Percentiles rank a stretch among this genome's conserved stretches.
Conservation (phyloP, 2,113 vertebrate genomes). For the Scortum barcoo region DNA sequence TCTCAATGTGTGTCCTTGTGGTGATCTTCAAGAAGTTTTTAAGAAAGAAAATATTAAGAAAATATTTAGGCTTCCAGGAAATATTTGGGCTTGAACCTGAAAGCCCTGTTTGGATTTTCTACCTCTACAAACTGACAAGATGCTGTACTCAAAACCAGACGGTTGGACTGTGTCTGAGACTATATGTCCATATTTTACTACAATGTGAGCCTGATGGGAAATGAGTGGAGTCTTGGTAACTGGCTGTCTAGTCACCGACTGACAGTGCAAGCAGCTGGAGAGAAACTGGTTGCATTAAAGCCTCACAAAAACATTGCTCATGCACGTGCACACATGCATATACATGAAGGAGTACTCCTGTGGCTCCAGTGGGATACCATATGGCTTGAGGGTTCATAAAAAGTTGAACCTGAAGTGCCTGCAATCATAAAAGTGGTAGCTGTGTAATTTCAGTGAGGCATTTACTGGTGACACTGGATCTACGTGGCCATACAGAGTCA, state of each 20-base stretch:
- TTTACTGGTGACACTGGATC: constrained; percentile 60
- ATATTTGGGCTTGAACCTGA: constrained; percentile 30
- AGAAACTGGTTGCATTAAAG: constrained; percentile 19
- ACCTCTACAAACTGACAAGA: constrained; percentile 39
- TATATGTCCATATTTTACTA: constrained; percentile 40
- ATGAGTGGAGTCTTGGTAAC: constrained; percentile 26
- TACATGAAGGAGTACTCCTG: constrained; percentile 8
- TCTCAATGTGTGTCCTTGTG: not conserved
- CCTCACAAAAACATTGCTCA: not conserved
- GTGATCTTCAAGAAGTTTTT: not conserved
- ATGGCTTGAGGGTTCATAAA: constrained; percentile 41
- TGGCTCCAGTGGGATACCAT: constrained; percentile 22
- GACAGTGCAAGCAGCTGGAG: constrained; percentile 9
- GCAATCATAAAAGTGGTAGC: constrained; percentile 40
- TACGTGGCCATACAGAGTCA: constrained; percentile 14
- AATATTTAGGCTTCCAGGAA: constrained; percentile 20
- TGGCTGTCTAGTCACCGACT: constrained; percentile 43
- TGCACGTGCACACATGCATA: constrained; percentile 20
- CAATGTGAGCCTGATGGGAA: constrained; percentile 28
- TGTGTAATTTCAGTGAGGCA: constrained; percentile 52
- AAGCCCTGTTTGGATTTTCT: constrained; percentile 46
- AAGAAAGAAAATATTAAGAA: constrained; percentile 11
- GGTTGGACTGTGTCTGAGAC: constrained; percentile 26
- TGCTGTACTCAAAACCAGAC: constrained; percentile 44
- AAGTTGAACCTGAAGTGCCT: constrained; percentile 46